These are phyloP conservation scores for Brachionichthys hirsutus DNA, from an alignment of 2,113 vertebrate genomes.

Conservation along the genomic window DNA sequence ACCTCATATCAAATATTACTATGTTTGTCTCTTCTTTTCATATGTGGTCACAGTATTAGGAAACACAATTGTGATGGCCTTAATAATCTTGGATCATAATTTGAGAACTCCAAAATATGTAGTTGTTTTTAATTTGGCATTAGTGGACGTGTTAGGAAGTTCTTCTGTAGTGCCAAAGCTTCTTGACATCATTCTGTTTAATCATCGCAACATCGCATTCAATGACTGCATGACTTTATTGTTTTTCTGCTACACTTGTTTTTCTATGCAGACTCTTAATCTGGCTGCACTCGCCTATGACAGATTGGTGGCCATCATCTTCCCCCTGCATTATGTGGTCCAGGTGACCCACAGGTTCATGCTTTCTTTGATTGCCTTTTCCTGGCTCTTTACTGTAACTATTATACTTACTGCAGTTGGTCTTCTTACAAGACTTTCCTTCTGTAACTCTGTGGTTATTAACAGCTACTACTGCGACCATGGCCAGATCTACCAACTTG, in stretches of 20 bases:
- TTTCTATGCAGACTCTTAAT: slow-evolving; percentile 71
- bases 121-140: slow-evolving; percentile 70
- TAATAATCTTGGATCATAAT: slow-evolving; percentile 57
- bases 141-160: slow-evolving; percentile 68
- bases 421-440: slow-evolving; percentile 65
- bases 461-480: slow-evolving; percentile 73
- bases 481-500: slow-evolving; percentile 56
- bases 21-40: slow-evolving; percentile 63
- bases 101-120: slow-evolving; percentile 74
- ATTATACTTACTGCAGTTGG: slow-evolving; percentile 3
- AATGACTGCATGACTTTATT: slow-evolving; percentile 60
- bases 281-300: slow-evolving; percentile 72
- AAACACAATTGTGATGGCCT: slow-evolving; percentile 60
- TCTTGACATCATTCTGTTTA: slow-evolving; percentile 69
- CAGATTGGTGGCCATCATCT: slow-evolving; percentile 73
- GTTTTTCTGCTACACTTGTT: slow-evolving; percentile 70
- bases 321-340: slow-evolving; percentile 63
- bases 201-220: slow-evolving; percentile 58
- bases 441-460: slow-evolving; percentile 66
- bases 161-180: slow-evolving; percentile 72
- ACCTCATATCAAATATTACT: slow-evolving; percentile 63
- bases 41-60: slow-evolving; percentile 63
- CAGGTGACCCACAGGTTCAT: slow-evolving; percentile 63
- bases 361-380: slow-evolving; percentile 43
- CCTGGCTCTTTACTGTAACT: slow-evolving; percentile 50